phyloP scores from a whole-genome alignment of 2,113 vertebrate species.

The Morone chrysops region DNA sequence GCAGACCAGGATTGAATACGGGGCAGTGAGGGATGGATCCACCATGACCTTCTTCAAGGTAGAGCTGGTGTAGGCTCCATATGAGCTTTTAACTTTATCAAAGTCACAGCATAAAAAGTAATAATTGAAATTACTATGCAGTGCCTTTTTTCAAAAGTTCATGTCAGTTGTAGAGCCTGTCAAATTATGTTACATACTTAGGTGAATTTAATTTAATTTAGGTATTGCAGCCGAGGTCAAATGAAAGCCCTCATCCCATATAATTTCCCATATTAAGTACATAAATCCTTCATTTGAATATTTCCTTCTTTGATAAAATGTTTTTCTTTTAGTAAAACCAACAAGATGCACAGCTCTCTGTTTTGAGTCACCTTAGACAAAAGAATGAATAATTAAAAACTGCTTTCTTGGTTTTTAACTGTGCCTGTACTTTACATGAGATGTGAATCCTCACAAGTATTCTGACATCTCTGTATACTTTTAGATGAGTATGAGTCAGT shows the following conservation, averaged over 20 bases:
- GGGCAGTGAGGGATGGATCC: slow-evolving; percentile 95
- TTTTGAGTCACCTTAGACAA: neutral
- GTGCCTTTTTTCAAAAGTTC: neutral
- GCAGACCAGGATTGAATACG: slow-evolving; percentile 97
- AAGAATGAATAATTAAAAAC: neutral
- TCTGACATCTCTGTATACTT: neutral
- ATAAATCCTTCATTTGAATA: neutral
- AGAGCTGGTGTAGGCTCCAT: slow-evolving; percentile 28
- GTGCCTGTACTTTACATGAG: neutral
- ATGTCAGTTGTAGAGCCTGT: neutral
- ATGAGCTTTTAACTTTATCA: neutral
- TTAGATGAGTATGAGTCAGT: neutral
- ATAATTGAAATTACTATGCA: neutral
- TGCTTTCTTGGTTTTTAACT: too few relatives aligned
- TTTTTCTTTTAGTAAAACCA: neutral
- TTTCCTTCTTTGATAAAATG: neutral
- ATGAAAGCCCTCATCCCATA: neutral
- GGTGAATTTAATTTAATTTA: neutral
- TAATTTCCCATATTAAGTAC: neutral
- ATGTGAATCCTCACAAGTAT: too few relatives aligned
- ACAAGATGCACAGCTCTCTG: neutral
- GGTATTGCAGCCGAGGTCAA: neutral
- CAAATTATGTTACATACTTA: neutral
- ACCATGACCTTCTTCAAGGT: slow-evolving; percentile 99
- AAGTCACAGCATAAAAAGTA: neutral